These are phyloP conservation scores for Polyommatus iphigenia DNA, from an alignment of 2,888 invertebrate species.

Conservation along the genomic window DNA sequence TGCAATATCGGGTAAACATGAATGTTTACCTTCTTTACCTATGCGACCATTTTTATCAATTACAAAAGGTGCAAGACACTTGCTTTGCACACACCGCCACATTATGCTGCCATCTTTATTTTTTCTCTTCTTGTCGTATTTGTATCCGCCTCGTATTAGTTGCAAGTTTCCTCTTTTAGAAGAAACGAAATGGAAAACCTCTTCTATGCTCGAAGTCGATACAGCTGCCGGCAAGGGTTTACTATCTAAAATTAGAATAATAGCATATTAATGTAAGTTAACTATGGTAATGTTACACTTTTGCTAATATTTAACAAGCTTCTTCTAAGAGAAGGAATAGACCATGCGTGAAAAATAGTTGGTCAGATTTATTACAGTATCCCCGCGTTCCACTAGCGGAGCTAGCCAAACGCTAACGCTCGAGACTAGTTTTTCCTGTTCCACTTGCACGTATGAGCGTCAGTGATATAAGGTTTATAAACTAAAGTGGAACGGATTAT, in stretches of 20 bases:
- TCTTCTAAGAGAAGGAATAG: no score
- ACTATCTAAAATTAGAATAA: background rate
- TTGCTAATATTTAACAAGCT: background rate
- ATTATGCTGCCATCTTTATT: slow-evolving; percentile 2
- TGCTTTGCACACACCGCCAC: background rate
- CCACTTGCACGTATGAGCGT: no score
- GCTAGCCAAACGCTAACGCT: no score
- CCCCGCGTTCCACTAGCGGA: no score
- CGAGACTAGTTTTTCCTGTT: no score
- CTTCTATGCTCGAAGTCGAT: background rate
- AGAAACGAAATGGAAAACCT: background rate
- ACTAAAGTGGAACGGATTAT: no score
- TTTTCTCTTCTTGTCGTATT: slow-evolving; percentile 16
- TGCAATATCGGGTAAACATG: slow-evolving; percentile 13
- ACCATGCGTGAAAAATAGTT: no score
- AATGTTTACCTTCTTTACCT: slow-evolving; percentile 13
- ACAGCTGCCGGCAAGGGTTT: background rate
- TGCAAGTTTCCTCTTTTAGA: slow-evolving; percentile 23
- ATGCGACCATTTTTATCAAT: background rate
- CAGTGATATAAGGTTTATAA: no score
- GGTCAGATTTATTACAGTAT: no score
- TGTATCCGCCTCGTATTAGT: background rate
- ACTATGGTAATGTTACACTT: background rate
- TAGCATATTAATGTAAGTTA: background rate
- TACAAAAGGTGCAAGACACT: slow-evolving; percentile 1